phyloP scores from a whole-genome alignment of 2,113 vertebrate species.

The Struthio camelus region DNA sequence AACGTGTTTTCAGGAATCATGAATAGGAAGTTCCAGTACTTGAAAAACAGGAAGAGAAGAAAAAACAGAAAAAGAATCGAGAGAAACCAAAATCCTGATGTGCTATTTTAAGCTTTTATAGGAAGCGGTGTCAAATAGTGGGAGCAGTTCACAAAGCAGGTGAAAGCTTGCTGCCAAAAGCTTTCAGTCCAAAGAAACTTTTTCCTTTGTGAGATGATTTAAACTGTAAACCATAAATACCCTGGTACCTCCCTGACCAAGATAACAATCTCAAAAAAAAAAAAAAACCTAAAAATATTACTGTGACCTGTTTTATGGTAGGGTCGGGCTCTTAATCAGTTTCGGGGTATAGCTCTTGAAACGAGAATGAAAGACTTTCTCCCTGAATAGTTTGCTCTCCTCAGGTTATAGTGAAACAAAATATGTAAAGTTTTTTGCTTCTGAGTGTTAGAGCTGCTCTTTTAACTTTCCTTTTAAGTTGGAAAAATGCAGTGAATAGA shows the following conservation, averaged over 20 bases:
- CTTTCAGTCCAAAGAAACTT: slow-evolving; percentile 59
- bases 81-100: slow-evolving; percentile 11
- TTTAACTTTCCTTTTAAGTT: slow-evolving; percentile 80
- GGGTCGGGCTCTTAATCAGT: slow-evolving; percentile 76
- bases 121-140: slow-evolving; percentile 31
- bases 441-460: slow-evolving; percentile 72
- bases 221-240: slow-evolving; percentile 66
- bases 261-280: slow-evolving; percentile 35
- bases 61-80: background rate
- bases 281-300: slow-evolving; percentile 55
- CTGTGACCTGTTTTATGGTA: slow-evolving; percentile 52
- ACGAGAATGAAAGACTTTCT: slow-evolving; percentile 74
- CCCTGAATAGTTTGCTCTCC: slow-evolving; percentile 72
- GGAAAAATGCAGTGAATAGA: slow-evolving; percentile 77
- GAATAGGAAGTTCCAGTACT: background rate
- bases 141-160: slow-evolving; percentile 48
- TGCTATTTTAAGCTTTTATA: slow-evolving; percentile 46
- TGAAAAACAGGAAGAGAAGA: background rate
- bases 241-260: slow-evolving; percentile 55
- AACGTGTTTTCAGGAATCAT: background rate
- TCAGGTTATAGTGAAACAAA: slow-evolving; percentile 75
- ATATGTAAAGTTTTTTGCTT: slow-evolving; percentile 79
- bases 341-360: slow-evolving; percentile 72
- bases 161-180: slow-evolving; percentile 63
- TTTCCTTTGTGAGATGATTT: slow-evolving; percentile 59